Conservation (phyloP, 2,797 vertebrate species). For the Microctenopoma stevenorrisi region DNA sequence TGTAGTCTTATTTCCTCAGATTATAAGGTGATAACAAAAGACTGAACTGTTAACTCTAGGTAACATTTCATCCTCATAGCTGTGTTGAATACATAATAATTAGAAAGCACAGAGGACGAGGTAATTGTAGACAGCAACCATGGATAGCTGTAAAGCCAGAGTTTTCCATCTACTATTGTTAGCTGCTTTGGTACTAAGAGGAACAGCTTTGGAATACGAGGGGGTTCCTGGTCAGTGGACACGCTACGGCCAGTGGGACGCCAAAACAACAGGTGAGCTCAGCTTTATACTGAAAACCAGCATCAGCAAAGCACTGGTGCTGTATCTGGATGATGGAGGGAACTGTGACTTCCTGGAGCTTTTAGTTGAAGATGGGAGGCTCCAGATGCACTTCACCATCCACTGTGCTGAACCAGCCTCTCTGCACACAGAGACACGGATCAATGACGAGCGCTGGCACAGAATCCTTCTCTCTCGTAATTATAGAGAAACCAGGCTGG, state of each 20-base stretch:
- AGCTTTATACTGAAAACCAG: conserved; percentile 94
- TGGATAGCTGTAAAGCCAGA: conserved; percentile 69
- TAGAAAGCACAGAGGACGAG: conserved; percentile 46
- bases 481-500: conserved; percentile 85
- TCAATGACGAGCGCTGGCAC: conserved; percentile 93
- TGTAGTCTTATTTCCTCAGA: conserved; percentile 42
- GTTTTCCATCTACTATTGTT: conserved; percentile 64
- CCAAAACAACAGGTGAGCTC: conserved; percentile 86
- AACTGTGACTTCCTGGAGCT: conserved; percentile 98
- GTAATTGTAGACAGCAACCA: conserved; percentile 67
- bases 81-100: conserved; percentile 66
- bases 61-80: conserved; percentile 37
- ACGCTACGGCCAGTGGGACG: conserved; percentile 92
- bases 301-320: conserved; percentile 88
- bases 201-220: conserved; percentile 88
- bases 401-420: conserved; percentile 92
- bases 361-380: conserved; percentile 87
- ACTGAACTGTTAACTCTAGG: conserved; percentile 22
- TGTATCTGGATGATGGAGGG: conserved; percentile 94
- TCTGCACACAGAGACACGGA: conserved; percentile 85
- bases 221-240: conserved; percentile 95
- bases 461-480: conserved; percentile 87
- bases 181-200: conserved; percentile 71
- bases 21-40: conserved; percentile 44
- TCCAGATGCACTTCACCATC: conserved; percentile 92